phyloP scores from a whole-genome alignment of 2,113 vertebrate genomes.

The Osmerus mordax region DNA sequence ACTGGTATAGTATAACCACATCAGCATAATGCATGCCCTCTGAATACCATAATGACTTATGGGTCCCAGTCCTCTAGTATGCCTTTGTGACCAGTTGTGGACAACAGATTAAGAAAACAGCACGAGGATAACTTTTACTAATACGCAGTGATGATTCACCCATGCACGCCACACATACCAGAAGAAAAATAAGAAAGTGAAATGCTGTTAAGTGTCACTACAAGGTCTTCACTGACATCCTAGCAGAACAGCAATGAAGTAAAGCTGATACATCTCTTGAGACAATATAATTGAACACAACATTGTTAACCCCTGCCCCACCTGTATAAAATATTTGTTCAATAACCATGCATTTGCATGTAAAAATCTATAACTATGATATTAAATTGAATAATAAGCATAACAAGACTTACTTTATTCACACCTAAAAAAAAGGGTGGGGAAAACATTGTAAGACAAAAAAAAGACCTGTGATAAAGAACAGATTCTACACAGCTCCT shows the following conservation, averaged over 20 bases:
- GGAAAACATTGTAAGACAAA: slow-evolving; percentile 26
- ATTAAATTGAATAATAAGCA: slow-evolving; percentile 39
- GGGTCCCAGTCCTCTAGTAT: too few relatives aligned
- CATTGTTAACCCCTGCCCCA: neutral
- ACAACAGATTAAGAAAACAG: too few relatives aligned
- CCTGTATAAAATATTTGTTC: neutral
- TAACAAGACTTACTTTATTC: slow-evolving; percentile 74
- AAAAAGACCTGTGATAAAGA: neutral
- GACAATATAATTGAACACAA: neutral
- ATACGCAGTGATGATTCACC: neutral
- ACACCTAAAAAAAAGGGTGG: slow-evolving; percentile 66
- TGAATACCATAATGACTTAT: neutral
- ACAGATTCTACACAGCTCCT: neutral
- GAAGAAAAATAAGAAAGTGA: neutral
- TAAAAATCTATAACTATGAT: neutral
- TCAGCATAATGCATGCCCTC: neutral
- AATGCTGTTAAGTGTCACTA: too few relatives aligned
- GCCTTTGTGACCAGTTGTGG: too few relatives aligned
- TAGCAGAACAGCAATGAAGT: neutral
- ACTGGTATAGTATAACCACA: neutral
- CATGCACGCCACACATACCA: neutral
- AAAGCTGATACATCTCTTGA: neutral
- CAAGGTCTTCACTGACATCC: neutral
- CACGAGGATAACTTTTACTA: too few relatives aligned
- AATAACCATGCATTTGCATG: neutral